Percentiles rank a stretch among this genome's conserved stretches.
Evolutionary conservation across 1,140 invertebrate species (phyloP).

Genomic region (Fopius arisanus): DNA sequence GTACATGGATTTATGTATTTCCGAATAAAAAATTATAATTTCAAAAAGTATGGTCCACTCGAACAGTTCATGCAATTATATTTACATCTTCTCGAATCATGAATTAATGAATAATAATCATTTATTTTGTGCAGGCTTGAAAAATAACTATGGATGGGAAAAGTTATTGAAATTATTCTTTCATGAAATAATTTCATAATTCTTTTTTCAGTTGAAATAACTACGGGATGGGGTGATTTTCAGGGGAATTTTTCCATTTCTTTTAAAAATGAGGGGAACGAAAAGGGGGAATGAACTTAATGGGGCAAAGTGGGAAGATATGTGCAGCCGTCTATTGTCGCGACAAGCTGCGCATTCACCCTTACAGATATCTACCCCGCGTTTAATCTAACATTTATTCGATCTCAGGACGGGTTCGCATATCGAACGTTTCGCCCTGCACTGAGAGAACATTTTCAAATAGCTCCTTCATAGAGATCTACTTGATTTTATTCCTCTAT

Average conservation of each 20-base stretch:
- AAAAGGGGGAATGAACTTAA: background rate
- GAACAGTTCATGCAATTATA: too few species aligned
- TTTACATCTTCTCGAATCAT: too few species aligned
- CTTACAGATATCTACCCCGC: too few species aligned
- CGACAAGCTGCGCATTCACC: too few species aligned
- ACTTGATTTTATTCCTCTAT: too few species aligned
- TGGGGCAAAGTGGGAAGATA: conserved; percentile 10
- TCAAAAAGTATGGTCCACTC: background rate
- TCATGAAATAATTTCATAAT: conserved; percentile 27
- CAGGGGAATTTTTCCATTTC: conserved; percentile 35
- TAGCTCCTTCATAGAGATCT: too few species aligned
- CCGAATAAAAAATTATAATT: background rate
- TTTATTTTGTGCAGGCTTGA: conserved; percentile 25
- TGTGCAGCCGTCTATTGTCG: conserved; percentile 30
- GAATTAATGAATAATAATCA: too few species aligned
- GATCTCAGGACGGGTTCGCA: too few species aligned
- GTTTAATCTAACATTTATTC: too few species aligned
- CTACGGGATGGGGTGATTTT: conserved; percentile 34
- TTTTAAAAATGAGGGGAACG: conserved; percentile 16
- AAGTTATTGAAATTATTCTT: conserved; percentile 30
- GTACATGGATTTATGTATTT: background rate
- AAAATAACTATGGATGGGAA: conserved; percentile 18
- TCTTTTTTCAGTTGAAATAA: conserved; percentile 23
- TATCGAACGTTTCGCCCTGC: too few species aligned
- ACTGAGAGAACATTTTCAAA: too few species aligned